These are phyloP conservation scores for Suricata suricatta DNA, from an alignment of 2,113 vertebrate genomes.

Conservation along the genomic window DNA sequence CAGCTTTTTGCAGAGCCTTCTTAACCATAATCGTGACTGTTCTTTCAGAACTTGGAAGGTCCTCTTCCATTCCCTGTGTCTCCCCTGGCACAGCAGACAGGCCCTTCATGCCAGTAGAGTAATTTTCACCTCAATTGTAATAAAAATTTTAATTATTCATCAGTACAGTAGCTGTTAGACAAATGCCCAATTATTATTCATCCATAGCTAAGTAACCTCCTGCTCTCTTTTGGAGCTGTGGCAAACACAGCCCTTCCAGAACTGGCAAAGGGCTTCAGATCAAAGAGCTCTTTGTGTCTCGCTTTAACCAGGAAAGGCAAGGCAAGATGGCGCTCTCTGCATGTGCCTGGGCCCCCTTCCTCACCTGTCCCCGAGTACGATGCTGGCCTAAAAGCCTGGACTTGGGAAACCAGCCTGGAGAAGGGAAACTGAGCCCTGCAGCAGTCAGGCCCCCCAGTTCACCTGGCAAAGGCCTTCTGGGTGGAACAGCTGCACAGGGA, in stretches of 20 bases:
- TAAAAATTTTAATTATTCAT: slow-evolving; percentile 73
- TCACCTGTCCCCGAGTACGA: not conserved
- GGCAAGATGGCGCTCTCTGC: not conserved
- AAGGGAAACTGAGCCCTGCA: too few relatives aligned
- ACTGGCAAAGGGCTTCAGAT: slow-evolving; percentile 14
- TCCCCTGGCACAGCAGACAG: not conserved
- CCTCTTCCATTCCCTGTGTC: not conserved
- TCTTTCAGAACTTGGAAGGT: not conserved
- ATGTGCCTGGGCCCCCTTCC: not conserved
- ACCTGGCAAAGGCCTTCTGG: slow-evolving; percentile 21
- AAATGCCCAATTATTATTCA: slow-evolving; percentile 68
- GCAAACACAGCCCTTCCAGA: slow-evolving; percentile 2
- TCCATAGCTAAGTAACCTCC: slow-evolving; percentile 52
- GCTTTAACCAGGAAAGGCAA: not conserved
- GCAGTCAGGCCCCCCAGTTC: not conserved
- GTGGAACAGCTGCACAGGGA: not conserved
- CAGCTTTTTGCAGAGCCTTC: not conserved
- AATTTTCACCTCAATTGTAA: slow-evolving; percentile 20
- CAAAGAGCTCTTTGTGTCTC: not conserved
- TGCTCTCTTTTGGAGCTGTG: slow-evolving; percentile 43
- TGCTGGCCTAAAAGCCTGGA: not conserved
- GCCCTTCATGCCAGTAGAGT: not conserved
- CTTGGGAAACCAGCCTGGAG: not conserved
- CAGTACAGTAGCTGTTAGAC: slow-evolving; percentile 57
- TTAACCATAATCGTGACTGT: not conserved